Base-by-base conservation (phyloP, 30 jellyfish, hydroid and myxozoan genomes). In the Sanderia malayensis region DNA sequence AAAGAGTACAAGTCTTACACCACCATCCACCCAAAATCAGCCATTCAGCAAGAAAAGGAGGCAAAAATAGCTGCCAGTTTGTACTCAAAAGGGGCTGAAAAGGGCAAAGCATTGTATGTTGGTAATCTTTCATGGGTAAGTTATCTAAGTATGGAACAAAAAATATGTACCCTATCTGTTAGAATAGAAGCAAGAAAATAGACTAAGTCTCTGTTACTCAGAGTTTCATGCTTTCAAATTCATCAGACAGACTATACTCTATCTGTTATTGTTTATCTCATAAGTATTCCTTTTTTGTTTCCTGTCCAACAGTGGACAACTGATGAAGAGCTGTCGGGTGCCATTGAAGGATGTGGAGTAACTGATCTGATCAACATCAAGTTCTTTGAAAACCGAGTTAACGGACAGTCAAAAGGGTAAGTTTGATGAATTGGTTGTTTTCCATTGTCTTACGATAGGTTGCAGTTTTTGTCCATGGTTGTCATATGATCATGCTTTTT, bases 371-470 rank as follows among this genome's bases (percentile, higher is more conserved):
- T 81, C 69, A 92, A 71, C 52, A 81, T 92, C 80, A 92, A 92
- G 79, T 92, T 92, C 53, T 85, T 82, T 73, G 99, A 92, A 72
- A 92, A 92, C 61, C 58, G 99, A 27, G 87, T 87, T 31, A 92
- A 92, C 61, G 99, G 99, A 60, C 99, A 85, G 75, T 92, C 99
- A 0, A 92, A 92, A 86, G 99, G 99, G 99, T 92, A 58, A 24
- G 98, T 85, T 69, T n/a, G 13, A 19, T 18, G 31, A 7, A 55
- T n/a, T n/a, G n/a, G n/a, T n/a, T n/a, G n/a, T n/a, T n/a, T n/a
- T n/a, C n/a, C n/a, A n/a, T n/a, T n/a, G n/a, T n/a, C n/a, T n/a
- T n/a, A n/a, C n/a, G n/a, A n/a, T n/a, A n/a, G n/a, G n/a, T n/a
- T n/a, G n/a, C n/a, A n/a, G n/a, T n/a, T n/a, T n/a, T n/a, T n/a